Conservation (phyloP, 2,888 invertebrate species). For the Taphrorychus bicolor region DNA sequence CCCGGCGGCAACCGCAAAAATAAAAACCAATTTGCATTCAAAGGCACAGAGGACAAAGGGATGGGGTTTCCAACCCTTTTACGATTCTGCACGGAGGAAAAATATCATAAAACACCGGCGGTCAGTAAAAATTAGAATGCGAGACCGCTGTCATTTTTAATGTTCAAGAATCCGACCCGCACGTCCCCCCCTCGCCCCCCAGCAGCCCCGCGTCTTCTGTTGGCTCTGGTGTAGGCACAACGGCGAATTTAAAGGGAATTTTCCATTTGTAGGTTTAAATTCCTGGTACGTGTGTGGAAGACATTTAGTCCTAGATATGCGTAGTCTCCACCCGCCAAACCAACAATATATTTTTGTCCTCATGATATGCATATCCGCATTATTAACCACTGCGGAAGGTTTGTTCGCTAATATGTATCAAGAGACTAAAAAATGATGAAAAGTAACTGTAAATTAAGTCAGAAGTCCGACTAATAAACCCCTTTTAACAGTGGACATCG, state of each 20-base stretch:
- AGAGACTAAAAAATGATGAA: conserved; percentile 24
- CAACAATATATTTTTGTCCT: no score
- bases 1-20: conserved; percentile 38
- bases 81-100: conserved; percentile 34
- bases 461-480: conserved; percentile 31
- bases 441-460: conserved; percentile 29
- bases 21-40: conserved; percentile 42
- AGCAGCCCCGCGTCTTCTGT: neutral
- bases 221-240: neutral
- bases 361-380: neutral
- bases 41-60: conserved; percentile 40
- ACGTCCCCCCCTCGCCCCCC: neutral
- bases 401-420: conserved; percentile 18
- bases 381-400: neutral
- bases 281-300: neutral
- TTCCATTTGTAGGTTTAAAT: neutral
- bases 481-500: conserved; percentile 38
- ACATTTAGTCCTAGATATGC: no score
- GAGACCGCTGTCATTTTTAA: conserved; percentile 40
- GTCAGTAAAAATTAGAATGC: conserved; percentile 40
- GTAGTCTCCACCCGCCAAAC: no score
- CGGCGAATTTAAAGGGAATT: neutral
- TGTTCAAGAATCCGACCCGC: conserved; percentile 35
- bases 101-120: conserved; percentile 39
- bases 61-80: conserved; percentile 38